Evolutionary conservation across 2,888 invertebrate species (phyloP).

Genomic region (Rhagonycha fulva): DNA sequence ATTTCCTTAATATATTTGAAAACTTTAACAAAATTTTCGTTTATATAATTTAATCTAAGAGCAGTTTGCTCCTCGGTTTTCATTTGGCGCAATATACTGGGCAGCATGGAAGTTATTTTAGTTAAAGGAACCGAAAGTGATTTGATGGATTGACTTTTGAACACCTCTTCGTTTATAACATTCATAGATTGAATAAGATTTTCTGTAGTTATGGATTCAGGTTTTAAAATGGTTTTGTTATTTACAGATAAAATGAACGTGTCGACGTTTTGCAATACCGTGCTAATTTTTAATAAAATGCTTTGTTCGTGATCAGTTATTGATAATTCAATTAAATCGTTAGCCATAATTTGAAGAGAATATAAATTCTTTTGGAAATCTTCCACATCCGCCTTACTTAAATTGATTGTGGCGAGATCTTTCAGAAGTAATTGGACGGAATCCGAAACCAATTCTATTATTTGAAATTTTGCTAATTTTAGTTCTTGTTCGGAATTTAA

Average conservation of each 20-base stretch:
- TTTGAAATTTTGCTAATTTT: constrained; percentile 39
- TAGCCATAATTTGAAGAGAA: constrained; percentile 47
- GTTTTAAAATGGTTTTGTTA: background rate
- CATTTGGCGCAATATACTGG: constrained; percentile 42
- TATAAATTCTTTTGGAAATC: constrained; percentile 47
- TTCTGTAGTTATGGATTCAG: constrained; percentile 27
- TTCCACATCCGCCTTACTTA: constrained; percentile 41
- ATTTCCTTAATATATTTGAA: constrained; percentile 28
- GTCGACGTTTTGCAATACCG: constrained; percentile 17
- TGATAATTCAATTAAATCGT: constrained; percentile 46
- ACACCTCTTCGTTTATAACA: constrained; percentile 37
- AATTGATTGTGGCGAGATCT: constrained; percentile 47
- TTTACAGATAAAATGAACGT: constrained; percentile 19
- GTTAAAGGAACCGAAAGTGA: constrained; percentile 38
- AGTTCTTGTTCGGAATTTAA: constrained; percentile 35
- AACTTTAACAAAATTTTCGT: constrained; percentile 23
- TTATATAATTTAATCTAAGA: constrained; percentile 10
- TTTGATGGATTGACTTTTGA: constrained; percentile 38
- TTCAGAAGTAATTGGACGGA: constrained; percentile 44
- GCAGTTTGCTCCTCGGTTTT: constrained; percentile 32
- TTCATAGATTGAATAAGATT: constrained; percentile 37
- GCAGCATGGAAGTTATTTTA: constrained; percentile 39
- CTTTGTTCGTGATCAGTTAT: constrained; percentile 36
- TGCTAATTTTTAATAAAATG: constrained; percentile 11
- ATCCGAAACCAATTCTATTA: constrained; percentile 43